Evolutionary conservation across 2,888 invertebrate genomes (phyloP).

Genomic region (Margaritifera margaritifera): DNA sequence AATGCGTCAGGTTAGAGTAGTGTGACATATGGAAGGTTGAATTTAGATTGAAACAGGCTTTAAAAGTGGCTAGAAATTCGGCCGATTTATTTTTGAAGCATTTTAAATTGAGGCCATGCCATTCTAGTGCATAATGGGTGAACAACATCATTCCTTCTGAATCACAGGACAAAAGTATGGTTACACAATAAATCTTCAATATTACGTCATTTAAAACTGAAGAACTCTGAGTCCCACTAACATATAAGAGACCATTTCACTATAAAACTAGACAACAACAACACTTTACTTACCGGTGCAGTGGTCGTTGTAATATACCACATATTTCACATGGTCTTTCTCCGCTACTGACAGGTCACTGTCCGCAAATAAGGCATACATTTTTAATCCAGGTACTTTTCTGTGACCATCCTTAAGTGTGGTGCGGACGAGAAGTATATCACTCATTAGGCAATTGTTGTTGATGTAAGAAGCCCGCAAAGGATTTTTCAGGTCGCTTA

Average conservation of each 20-base stretch:
- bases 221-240: too few relatives aligned
- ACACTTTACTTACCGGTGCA: slow-evolving; percentile 45
- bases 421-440: slow-evolving; percentile 23
- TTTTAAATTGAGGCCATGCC: too few relatives aligned
- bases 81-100: too few relatives aligned
- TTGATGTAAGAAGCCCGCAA: slow-evolving; percentile 26
- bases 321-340: slow-evolving; percentile 36
- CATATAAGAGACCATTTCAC: not conserved
- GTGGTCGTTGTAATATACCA: slow-evolving; percentile 46
- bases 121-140: too few relatives aligned
- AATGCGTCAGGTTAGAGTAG: too few relatives aligned
- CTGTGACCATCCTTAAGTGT: slow-evolving; percentile 40
- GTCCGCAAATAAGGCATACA: slow-evolving; percentile 45
- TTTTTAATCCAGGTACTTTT: slow-evolving; percentile 27
- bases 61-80: too few relatives aligned
- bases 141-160: too few relatives aligned
- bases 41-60: too few relatives aligned
- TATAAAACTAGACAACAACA: not conserved
- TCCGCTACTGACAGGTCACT: slow-evolving; percentile 44
- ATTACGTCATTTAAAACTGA: slow-evolving; percentile 1
- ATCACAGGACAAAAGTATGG: too few relatives aligned
- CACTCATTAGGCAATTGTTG: slow-evolving; percentile 17
- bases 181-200: slow-evolving; percentile 21
- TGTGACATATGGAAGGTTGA: too few relatives aligned
- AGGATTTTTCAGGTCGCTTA: slow-evolving; percentile 38